Percentiles rank a stretch among this genome's conserved stretches.
Conservation (phyloP, 2,888 invertebrate species). For the Carterocephalus palaemon region DNA sequence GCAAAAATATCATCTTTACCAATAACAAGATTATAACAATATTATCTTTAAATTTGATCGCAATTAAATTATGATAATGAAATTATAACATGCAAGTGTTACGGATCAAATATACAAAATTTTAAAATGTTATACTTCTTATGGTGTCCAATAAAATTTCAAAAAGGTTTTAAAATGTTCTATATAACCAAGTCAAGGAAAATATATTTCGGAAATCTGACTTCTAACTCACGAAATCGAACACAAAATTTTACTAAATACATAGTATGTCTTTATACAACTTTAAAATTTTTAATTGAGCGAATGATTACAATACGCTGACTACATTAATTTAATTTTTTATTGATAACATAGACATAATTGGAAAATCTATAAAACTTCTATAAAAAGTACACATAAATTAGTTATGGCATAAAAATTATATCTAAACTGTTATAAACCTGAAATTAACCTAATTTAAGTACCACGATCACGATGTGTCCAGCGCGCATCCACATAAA, state of each 20-base stretch:
- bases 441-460: conserved; percentile 65
- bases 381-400: conserved; percentile 67
- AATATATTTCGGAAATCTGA: too few relatives aligned
- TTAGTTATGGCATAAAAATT: conserved; percentile 76
- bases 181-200: too few relatives aligned
- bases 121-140: too few relatives aligned
- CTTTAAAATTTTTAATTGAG: conserved; percentile 58
- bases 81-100: too few relatives aligned
- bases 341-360: conserved; percentile 47
- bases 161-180: too few relatives aligned
- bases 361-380: conserved; percentile 56
- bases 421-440: conserved; percentile 58
- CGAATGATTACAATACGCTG: conserved; percentile 58
- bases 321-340: conserved; percentile 43
- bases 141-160: too few relatives aligned
- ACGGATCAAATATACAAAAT: too few relatives aligned
- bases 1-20: conserved; percentile 61
- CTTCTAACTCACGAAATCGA: conserved; percentile 4
- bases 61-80: conserved; percentile 17
- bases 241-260: conserved; percentile 24
- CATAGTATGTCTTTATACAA: conserved; percentile 36
- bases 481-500: conserved; percentile 34
- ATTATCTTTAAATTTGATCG: conserved; percentile 14
- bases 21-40: conserved; percentile 30
- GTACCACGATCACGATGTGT: conserved; percentile 63